A percentile compares a stretch with the other conserved stretches of the same genome.
Evolutionary conservation across 2,797 vertebrate species (phyloP).

Genomic region (Halcyon smyrnensis): DNA sequence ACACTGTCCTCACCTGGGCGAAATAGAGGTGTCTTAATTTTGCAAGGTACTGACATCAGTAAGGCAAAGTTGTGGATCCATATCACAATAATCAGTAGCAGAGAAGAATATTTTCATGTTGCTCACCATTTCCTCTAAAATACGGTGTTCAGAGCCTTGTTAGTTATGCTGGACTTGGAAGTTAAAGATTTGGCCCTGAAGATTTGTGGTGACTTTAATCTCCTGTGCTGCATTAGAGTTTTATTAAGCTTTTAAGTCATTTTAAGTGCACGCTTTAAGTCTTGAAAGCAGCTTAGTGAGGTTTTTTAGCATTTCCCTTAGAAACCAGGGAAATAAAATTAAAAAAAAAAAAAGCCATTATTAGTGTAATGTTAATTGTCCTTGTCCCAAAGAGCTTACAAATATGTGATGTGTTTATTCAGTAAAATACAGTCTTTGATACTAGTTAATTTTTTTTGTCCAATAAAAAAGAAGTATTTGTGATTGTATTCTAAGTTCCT

Average conservation of each 20-base stretch:
- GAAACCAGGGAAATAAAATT: neutral
- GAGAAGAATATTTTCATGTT: neutral
- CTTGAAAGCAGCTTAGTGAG: conserved; percentile 3
- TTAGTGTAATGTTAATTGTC: neutral
- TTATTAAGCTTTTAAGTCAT: conserved; percentile 26
- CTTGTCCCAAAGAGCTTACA: neutral
- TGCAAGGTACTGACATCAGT: neutral
- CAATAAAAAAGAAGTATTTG: neutral
- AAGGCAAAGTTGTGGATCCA: neutral
- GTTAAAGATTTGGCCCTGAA: neutral
- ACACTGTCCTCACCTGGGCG: neutral
- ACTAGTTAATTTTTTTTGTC: neutral
- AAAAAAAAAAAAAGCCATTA: neutral
- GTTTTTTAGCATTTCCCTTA: neutral
- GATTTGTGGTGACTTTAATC: neutral
- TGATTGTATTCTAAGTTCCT: neutral
- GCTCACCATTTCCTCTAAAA: neutral
- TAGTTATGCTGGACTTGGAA: neutral
- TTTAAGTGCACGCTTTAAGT: conserved; percentile 8
- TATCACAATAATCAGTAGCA: neutral
- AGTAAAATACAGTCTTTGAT: neutral
- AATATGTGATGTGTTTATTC: neutral
- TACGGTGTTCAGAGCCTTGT: neutral
- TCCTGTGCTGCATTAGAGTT: neutral
- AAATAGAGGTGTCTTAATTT: neutral